Evolutionary conservation across 2,888 invertebrate genomes (phyloP).

Genomic region (Eilema griseolum): DNA sequence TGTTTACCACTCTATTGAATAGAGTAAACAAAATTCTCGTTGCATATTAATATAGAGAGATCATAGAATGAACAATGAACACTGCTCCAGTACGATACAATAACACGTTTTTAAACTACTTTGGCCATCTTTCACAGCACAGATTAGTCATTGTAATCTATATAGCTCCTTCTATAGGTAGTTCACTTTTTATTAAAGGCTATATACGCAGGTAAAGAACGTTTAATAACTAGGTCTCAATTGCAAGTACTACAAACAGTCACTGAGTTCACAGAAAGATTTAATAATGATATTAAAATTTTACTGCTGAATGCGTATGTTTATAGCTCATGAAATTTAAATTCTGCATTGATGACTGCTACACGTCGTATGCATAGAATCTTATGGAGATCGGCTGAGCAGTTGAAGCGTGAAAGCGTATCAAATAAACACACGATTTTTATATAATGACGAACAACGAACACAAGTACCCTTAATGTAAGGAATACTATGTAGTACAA

Average conservation of each 20-base stretch:
- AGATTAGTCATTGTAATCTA: neutral
- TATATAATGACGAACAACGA: neutral
- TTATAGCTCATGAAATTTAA: neutral
- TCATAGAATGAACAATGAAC: neutral
- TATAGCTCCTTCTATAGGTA: too few relatives aligned
- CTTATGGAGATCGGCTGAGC: constrained; percentile 8
- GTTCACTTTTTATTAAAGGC: too few relatives aligned
- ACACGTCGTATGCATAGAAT: neutral
- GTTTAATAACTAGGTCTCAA: neutral
- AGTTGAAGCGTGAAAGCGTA: constrained; percentile 18
- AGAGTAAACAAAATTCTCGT: neutral
- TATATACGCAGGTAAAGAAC: neutral
- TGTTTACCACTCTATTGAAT: neutral
- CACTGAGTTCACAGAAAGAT: too few relatives aligned
- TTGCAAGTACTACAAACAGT: too few relatives aligned
- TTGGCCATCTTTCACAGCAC: neutral
- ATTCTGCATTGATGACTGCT: neutral
- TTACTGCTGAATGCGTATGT: too few relatives aligned
- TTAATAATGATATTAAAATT: too few relatives aligned
- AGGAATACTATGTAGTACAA: neutral
- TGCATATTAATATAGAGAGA: neutral
- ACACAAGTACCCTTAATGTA: neutral
- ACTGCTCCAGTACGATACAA: neutral
- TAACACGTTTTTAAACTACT: neutral
- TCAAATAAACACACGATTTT: constrained; percentile 4